These are phyloP conservation scores for Spheniscus humboldti DNA, from an alignment of 2,797 vertebrate genomes.

Conservation along the genomic window DNA sequence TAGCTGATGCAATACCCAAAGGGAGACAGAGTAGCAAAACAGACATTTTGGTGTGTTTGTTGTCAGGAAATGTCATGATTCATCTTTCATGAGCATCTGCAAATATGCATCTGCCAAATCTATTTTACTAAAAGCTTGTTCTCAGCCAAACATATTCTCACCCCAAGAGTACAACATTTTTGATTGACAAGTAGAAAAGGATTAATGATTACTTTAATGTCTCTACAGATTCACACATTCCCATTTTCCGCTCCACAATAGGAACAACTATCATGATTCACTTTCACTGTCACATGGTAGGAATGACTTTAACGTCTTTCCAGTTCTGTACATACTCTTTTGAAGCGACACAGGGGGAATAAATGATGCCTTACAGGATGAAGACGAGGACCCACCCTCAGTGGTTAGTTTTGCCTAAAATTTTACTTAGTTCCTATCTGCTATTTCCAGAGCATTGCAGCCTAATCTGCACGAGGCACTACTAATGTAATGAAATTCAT, in stretches of 20 bases:
- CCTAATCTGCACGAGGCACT: not conserved
- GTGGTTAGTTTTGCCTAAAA: not conserved
- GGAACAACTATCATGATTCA: not conserved
- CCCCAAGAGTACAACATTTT: conserved; percentile 32
- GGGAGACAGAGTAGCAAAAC: not conserved
- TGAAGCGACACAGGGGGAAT: not conserved
- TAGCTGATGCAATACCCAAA: not conserved
- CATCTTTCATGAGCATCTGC: conserved; percentile 65
- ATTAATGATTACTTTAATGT: conserved; percentile 47
- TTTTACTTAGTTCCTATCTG: not conserved
- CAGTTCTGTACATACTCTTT: not conserved
- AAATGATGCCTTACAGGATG: not conserved
- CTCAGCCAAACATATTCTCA: conserved; percentile 48
- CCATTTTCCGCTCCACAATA: not conserved
- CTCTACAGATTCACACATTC: conserved; percentile 15
- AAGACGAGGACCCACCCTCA: not conserved
- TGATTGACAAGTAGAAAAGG: conserved; percentile 50
- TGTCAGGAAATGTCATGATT: conserved; percentile 59
- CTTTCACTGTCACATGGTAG: not conserved
- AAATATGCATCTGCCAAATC: conserved; percentile 61
- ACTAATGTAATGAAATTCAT: not conserved
- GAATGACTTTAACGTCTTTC: not conserved
- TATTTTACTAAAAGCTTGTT: conserved; percentile 54
- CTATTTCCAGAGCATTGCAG: not conserved
- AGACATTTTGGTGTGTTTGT: conserved; percentile 54